Evolutionary conservation across 2,888 invertebrate genomes (phyloP).

Genomic region (Drosophila kambysellisi): DNA sequence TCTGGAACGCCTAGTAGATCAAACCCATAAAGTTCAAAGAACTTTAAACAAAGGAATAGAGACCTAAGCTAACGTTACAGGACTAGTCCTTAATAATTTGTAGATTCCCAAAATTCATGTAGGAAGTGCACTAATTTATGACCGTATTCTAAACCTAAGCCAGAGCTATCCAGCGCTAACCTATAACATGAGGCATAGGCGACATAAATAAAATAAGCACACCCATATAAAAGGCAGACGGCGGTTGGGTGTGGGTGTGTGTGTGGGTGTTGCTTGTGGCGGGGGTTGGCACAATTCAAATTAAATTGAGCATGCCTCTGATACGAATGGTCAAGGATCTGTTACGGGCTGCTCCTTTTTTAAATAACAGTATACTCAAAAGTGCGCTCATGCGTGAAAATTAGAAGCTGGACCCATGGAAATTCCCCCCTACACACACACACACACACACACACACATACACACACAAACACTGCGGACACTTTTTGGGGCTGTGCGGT

Average conservation of each 20-base stretch:
- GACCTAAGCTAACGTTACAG: constrained; percentile 23
- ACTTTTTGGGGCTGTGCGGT: constrained; percentile 40
- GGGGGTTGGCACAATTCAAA: constrained; percentile 65
- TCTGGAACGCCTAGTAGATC: constrained; percentile 49
- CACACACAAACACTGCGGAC: constrained; percentile 17
- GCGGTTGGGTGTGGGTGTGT: not conserved
- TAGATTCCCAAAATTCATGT: constrained; percentile 38
- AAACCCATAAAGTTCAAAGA: constrained; percentile 74
- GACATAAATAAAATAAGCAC: constrained; percentile 63
- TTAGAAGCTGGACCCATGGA: constrained; percentile 33
- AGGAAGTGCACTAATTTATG: constrained; percentile 74
- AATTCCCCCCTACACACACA: constrained; percentile 3
- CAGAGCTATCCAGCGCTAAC: constrained; percentile 30
- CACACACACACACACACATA: constrained; percentile 22
- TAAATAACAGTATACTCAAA: constrained; percentile 66
- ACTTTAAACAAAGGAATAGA: constrained; percentile 27
- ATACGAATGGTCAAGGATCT: constrained; percentile 65
- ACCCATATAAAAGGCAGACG: constrained; percentile 29
- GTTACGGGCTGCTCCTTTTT: constrained; percentile 57
- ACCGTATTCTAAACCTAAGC: constrained; percentile 30
- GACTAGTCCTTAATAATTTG: constrained; percentile 47
- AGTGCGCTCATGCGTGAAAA: constrained; percentile 67
- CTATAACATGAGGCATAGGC: constrained; percentile 36
- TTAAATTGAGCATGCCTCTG: constrained; percentile 73
- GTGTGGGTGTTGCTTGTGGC: not conserved